phyloP scores from a whole-genome alignment of 2,888 invertebrate species.

The Chorisops tibialis region DNA sequence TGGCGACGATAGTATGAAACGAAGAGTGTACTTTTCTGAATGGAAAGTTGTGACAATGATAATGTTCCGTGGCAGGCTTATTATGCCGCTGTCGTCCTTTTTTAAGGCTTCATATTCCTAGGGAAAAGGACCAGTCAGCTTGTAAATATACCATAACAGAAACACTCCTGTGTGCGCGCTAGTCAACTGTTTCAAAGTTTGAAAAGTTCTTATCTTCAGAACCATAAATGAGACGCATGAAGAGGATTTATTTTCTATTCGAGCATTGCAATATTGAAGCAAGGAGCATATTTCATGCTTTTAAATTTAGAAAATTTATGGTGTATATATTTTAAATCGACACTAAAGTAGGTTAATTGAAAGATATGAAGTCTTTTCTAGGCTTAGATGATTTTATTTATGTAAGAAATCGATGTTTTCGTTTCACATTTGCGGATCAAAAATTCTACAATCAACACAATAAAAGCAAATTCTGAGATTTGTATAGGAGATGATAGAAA shows the following conservation, averaged over 20 bases:
- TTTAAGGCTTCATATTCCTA: not conserved
- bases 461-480: too few species aligned
- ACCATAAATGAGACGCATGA: conserved; percentile 3
- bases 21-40: not conserved
- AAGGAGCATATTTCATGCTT: conserved; percentile 5
- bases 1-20: not conserved
- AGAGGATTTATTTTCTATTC: not conserved
- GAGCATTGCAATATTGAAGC: not conserved
- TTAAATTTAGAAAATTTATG: conserved; percentile 8
- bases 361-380: not conserved
- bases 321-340: not conserved
- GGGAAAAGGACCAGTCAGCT: too few species aligned
- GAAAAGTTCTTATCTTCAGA: conserved; percentile 3
- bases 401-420: too few species aligned
- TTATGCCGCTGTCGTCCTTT: not conserved
- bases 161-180: too few species aligned
- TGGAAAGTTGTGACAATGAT: conserved; percentile 1
- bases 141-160: too few species aligned
- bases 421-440: too few species aligned
- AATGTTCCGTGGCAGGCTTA: not conserved
- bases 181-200: not conserved
- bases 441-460: too few species aligned
- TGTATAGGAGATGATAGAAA: too few species aligned
- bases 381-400: too few species aligned
- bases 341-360: conserved; percentile 20